Base-by-base conservation (phyloP, 2,888 invertebrate genomes). In the Drosophila prostipennis region DNA sequence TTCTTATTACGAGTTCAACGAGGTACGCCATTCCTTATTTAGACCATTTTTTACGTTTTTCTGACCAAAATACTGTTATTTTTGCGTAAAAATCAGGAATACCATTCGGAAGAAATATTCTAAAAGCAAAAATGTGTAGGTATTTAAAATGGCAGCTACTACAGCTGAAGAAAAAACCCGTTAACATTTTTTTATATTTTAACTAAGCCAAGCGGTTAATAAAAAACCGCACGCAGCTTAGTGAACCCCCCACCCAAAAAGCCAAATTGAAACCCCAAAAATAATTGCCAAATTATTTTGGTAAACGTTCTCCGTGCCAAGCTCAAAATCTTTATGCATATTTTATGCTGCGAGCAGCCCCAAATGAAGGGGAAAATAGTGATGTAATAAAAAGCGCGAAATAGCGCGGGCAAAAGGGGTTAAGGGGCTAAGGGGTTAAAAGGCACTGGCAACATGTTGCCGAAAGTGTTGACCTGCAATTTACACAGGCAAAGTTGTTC, bases 341-440 rank as follows among this genome's bases (percentile, higher is more conserved):
- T 83, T 87, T 83, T 43, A 68, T 23, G 59, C 51, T 39, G 11
- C 26, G 2, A 57, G 45, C 43, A 68, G 16, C 26, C 16, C 45
- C 49, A 52, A 46, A 49, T 39, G 37, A 29, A 55, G 39, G 39
- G 40, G 14, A 55, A 63, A 61, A 59, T 40, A 61, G 46, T 49
- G n/a, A 55, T 42, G 61, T 48, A 45, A 48, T 64, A 54, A 78
- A 42, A 40, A 54, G 42, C 34, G 37, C 6, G n/a, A 40, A 59
- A 40, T 46, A 36, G 42, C 5, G 29, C 26, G 37, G 14, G 16
- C 19, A 19, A 26, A 16, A 11, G 7, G 34, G 43, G 14, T 29
- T 10, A 5, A 14, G 39, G 39, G 34, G 19, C 5, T 2, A 42
- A 42, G 48, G 37, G 37, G 32, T 48, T 39, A 37, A 26, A 14